A percentile compares a stretch with the other conserved stretches of the same genome.
Evolutionary conservation across 2,888 invertebrate species (phyloP).

Genomic region (Crossocerus cetratus): DNA sequence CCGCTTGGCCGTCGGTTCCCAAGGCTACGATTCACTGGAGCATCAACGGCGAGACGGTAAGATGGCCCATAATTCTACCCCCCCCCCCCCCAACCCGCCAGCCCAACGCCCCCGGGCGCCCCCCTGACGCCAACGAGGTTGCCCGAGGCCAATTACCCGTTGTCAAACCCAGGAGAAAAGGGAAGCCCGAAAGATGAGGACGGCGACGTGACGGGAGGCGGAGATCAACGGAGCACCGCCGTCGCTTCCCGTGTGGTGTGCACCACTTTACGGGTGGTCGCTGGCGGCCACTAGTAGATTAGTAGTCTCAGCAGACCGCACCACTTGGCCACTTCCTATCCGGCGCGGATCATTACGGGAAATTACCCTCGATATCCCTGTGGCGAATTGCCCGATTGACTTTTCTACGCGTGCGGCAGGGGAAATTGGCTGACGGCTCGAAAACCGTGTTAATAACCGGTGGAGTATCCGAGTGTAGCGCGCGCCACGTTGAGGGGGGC

Average conservation of each 20-base stretch:
- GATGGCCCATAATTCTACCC: conserved; percentile 23
- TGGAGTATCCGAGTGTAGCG: too few species aligned
- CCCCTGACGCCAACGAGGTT: neutral
- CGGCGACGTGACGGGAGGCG: neutral
- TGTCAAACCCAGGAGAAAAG: neutral
- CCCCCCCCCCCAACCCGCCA: too few species aligned
- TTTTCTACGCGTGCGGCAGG: neutral
- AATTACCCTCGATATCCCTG: too few species aligned
- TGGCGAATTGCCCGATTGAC: too few species aligned
- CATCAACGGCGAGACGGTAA: conserved; percentile 78
- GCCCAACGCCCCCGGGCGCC: too few species aligned
- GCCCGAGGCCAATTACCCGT: neutral
- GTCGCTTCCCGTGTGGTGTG: neutral
- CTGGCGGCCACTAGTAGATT: neutral
- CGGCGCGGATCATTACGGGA: too few species aligned
- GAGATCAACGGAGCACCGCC: neutral
- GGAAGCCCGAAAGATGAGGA: conserved; percentile 2
- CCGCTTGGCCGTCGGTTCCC: conserved; percentile 77
- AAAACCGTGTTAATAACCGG: too few species aligned
- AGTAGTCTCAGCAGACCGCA: neutral
- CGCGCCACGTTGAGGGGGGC: too few species aligned
- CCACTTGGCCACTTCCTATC: too few species aligned
- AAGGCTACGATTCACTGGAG: conserved; percentile 77
- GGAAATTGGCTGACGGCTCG: too few species aligned
- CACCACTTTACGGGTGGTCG: neutral